phyloP scores from a whole-genome alignment of 1,140 invertebrate species.

The Apolygus lucorum region DNA sequence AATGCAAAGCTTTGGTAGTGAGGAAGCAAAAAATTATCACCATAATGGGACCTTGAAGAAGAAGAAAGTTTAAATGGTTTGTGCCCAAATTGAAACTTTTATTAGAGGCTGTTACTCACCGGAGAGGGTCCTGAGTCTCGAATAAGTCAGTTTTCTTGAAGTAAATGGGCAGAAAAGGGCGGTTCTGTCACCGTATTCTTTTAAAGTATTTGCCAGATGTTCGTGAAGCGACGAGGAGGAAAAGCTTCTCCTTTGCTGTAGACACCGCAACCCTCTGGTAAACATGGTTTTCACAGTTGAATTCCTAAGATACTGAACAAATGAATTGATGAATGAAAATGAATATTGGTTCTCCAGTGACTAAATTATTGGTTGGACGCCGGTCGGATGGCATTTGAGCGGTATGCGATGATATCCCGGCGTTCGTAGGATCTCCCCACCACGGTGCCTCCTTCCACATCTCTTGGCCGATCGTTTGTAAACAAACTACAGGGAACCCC shows the following conservation, averaged over 20 bases:
- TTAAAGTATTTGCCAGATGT: background rate
- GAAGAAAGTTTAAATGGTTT: too few relatives aligned
- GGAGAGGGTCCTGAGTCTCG: background rate
- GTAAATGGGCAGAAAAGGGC: conserved; percentile 7
- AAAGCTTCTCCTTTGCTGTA: background rate
- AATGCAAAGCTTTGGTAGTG: too few relatives aligned
- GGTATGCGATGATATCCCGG: too few relatives aligned
- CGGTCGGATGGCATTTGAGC: too few relatives aligned
- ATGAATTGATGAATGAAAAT: background rate
- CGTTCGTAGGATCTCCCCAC: too few relatives aligned
- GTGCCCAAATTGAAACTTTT: too few relatives aligned
- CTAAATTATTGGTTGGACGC: too few relatives aligned
- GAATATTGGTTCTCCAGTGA: too few relatives aligned
- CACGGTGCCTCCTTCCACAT: too few relatives aligned
- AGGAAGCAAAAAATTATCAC: too few relatives aligned
- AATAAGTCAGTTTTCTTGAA: background rate
- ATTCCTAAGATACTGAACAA: background rate
- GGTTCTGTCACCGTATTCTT: conserved; percentile 8
- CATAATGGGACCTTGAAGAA: too few relatives aligned
- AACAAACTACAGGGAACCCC: background rate
- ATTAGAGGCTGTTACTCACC: conserved; percentile 4
- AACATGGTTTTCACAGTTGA: too few relatives aligned
- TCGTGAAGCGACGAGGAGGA: background rate
- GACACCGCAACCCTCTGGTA: background rate
- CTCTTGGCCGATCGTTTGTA: background rate